phyloP scores from a whole-genome alignment of 2,113 vertebrate species.

The Petrocephalus zakoni region DNA sequence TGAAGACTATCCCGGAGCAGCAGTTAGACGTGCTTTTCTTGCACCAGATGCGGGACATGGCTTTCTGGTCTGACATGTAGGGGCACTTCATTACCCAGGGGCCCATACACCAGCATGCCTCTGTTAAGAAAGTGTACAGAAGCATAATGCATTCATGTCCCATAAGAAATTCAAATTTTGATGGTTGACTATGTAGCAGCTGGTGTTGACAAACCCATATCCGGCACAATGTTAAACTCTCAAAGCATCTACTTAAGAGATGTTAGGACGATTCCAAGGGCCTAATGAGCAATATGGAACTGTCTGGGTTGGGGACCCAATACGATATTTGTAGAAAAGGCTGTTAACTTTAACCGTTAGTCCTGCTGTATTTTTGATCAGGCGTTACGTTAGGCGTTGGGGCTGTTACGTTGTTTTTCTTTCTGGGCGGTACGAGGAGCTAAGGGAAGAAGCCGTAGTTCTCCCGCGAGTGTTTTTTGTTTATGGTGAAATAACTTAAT shows the following conservation, averaged over 20 bases:
- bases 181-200: background rate
- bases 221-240: background rate
- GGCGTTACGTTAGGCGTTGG: no score
- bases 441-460: no score
- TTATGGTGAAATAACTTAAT: no score
- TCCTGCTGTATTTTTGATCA: no score
- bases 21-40: slow-evolving; percentile 35
- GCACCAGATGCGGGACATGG: slow-evolving; percentile 43
- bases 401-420: no score
- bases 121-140: background rate
- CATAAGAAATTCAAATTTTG: background rate
- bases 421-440: no score
- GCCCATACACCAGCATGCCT: background rate
- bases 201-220: background rate
- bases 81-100: slow-evolving; percentile 33
- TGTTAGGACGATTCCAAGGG: no score
- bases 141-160: background rate
- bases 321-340: no score
- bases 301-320: no score
- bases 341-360: no score
- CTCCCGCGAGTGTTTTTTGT: no score
- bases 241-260: background rate
- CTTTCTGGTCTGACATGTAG: background rate
- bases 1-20: slow-evolving; percentile 42
- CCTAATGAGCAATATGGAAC: no score